Conservation (phyloP, 2,797 vertebrate species). For the Psittacula echo region DNA sequence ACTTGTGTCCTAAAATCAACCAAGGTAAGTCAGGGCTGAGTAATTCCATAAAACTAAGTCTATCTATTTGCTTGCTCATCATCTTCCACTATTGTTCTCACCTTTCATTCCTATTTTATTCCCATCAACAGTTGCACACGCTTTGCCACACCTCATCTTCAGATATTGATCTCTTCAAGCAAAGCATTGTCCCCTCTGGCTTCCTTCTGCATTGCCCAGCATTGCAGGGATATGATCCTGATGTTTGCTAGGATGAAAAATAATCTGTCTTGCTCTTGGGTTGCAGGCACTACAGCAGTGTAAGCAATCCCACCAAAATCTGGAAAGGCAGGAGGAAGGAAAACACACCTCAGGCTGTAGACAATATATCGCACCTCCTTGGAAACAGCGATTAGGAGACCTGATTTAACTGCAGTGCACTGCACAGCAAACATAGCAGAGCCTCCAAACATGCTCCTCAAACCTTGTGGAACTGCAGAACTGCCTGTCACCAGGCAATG, state of each 20-base stretch:
- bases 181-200: neutral
- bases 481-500: neutral
- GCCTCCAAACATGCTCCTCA: neutral
- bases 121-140: neutral
- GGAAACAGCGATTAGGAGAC: neutral
- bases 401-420: neutral
- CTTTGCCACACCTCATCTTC: neutral
- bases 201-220: neutral
- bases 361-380: neutral
- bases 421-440: neutral
- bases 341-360: constrained; percentile 13
- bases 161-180: neutral
- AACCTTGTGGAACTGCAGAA: neutral
- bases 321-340: constrained; percentile 30
- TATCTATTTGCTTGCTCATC: neutral
- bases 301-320: neutral
- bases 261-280: neutral
- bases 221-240: neutral
- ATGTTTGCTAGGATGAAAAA: neutral
- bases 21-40: neutral
- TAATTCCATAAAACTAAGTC: neutral
- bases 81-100: neutral
- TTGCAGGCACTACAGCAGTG: neutral
- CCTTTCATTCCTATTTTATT: neutral
- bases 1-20: neutral